A percentile compares a stretch with the other conserved stretches of the same genome.
phyloP scores from a whole-genome alignment of 53 echinoderm and acorn worm species.

The Antedon mediterranea region DNA sequence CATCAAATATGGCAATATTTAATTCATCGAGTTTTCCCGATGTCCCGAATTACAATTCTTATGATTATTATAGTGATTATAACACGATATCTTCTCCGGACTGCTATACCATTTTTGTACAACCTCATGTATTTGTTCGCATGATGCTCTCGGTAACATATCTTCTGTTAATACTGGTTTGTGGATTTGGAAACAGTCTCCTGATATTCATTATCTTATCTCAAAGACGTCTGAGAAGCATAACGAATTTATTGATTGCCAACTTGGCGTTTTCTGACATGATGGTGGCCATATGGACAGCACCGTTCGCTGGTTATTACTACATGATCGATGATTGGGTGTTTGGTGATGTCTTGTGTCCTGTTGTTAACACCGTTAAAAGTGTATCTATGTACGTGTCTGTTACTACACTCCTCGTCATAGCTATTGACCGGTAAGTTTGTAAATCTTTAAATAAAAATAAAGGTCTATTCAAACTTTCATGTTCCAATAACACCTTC shows the following conservation, averaged over 20 bases:
- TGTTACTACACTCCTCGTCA: slow-evolving; percentile 84
- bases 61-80: not conserved
- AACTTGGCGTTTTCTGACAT: slow-evolving; percentile 89
- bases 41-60: not conserved
- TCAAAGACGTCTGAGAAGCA: slow-evolving; percentile 62
- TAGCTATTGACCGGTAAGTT: slow-evolving; percentile 86
- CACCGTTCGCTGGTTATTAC: slow-evolving; percentile 53
- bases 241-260: slow-evolving; percentile 87
- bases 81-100: not conserved
- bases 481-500: too few relatives aligned
- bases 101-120: not conserved
- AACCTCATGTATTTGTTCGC: not conserved
- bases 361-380: slow-evolving; percentile 64
- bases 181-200: slow-evolving; percentile 73
- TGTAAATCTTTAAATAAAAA: too few relatives aligned
- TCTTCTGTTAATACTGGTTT: slow-evolving; percentile 52
- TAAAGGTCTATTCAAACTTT: too few relatives aligned
- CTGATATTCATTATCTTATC: slow-evolving; percentile 63
- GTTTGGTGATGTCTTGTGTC: slow-evolving; percentile 73
- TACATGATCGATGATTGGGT: slow-evolving; percentile 70
- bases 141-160: slow-evolving; percentile 50
- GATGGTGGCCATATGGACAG: slow-evolving; percentile 67
- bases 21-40: not conserved
- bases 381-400: slow-evolving; percentile 82
- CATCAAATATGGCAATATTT: not conserved